Conservation (phyloP, 2,113 vertebrate species). For the Callithrix jacchus region DNA sequence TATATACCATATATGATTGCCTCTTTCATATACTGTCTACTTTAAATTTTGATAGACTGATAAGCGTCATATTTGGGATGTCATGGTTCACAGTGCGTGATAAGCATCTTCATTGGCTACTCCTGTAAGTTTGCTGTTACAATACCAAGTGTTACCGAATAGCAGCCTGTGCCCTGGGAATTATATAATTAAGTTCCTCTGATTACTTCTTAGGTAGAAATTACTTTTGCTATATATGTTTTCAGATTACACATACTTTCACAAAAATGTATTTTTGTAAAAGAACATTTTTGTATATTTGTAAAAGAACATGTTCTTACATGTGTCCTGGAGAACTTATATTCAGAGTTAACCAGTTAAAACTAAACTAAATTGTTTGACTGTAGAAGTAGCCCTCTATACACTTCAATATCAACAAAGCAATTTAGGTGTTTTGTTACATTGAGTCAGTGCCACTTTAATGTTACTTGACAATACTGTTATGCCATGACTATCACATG, state of each 20-base stretch:
- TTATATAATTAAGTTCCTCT: neutral
- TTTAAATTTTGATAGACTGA: neutral
- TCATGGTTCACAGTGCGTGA: neutral
- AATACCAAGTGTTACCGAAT: neutral
- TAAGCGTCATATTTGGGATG: neutral
- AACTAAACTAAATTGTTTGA: neutral
- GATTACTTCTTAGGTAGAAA: neutral
- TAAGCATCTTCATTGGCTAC: neutral
- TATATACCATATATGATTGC: neutral
- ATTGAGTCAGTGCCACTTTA: conserved; percentile 34
- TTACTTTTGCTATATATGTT: neutral
- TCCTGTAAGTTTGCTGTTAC: neutral
- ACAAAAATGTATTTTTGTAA: neutral
- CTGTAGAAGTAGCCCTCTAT: neutral
- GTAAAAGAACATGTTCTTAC: neutral
- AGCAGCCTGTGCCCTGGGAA: neutral
- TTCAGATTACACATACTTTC: neutral
- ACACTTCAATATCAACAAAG: neutral
- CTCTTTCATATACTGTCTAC: neutral
- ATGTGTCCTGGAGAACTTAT: neutral
- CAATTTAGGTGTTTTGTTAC: conserved; percentile 45
- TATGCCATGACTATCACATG: conserved; percentile 43
- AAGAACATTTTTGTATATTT: no score
- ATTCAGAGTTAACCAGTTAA: neutral
- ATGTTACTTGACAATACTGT: conserved; percentile 29